These are phyloP conservation scores for Cryptotermes secundus DNA, from an alignment of 1,140 invertebrate species.

Conservation along the genomic window DNA sequence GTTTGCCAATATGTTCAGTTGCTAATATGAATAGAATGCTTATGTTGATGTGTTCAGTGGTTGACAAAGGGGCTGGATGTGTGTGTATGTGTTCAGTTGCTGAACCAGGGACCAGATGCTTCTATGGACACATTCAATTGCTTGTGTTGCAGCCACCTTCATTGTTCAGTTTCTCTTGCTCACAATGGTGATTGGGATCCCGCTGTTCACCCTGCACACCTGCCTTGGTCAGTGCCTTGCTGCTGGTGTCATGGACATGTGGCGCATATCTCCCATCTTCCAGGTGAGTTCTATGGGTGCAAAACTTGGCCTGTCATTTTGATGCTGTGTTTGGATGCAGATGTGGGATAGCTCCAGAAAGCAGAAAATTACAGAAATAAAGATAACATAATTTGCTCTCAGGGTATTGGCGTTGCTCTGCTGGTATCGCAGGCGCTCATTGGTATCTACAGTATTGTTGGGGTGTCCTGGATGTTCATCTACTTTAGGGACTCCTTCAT, in stretches of 20 bases:
- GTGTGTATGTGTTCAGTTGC: background rate
- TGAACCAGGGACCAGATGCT: background rate
- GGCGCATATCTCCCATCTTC: conserved; percentile 88
- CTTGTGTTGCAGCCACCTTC: conserved; percentile 72
- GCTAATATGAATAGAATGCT: too few species aligned
- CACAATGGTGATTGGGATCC: conserved; percentile 80
- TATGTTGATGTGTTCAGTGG: too few species aligned
- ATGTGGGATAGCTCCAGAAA: too few species aligned
- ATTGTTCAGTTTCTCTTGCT: conserved; percentile 85
- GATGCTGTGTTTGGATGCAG: background rate
- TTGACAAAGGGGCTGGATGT: too few species aligned
- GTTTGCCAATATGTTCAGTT: too few species aligned
- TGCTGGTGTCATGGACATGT: conserved; percentile 87
- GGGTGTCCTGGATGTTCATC: conserved; percentile 86
- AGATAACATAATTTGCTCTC: conserved; percentile 34
- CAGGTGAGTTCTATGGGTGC: conserved; percentile 49
- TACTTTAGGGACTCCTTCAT: conserved; percentile 88
- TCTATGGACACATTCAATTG: background rate
- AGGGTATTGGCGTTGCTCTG: conserved; percentile 80
- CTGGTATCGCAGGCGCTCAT: conserved; percentile 76
- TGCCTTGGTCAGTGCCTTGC: conserved; percentile 81
- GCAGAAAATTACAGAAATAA: too few species aligned
- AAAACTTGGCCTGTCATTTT: background rate
- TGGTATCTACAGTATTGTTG: conserved; percentile 83
- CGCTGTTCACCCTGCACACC: conserved; percentile 80